Base-by-base conservation (phyloP, 1,140 invertebrate species). In the Drosophila cardini region DNA sequence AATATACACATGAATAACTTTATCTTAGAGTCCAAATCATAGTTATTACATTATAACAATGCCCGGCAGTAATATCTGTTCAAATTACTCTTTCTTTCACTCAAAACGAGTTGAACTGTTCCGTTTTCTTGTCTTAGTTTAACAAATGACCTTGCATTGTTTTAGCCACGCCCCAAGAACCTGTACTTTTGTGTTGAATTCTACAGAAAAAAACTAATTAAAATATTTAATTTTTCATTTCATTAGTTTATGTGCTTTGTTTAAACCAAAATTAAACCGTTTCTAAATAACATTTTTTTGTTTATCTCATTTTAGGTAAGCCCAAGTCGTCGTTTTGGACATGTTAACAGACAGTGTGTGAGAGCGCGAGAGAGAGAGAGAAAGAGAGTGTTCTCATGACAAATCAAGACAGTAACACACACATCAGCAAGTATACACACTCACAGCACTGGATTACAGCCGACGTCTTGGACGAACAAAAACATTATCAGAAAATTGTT, bases 141-240 rank as follows among this genome's bases (percentile, higher is more conserved):
- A 43, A 43, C 3, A 48, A 21, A 38, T 62, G 82, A 86, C 82
- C 82, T 86, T 86, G 79, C 83, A 83, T 86, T 85, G 83, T 86
- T 18, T 18, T 46, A 63, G 62, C 71, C 65, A 72, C 80, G 56
- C 76, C 80, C 70, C 61, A 32, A 86, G 78, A 81, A 78, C 56
- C 48, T 65, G 67, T 57, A 61, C 50, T 48, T 63, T 65, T 52
- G 58, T 69, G 30, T 46, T 80, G 68, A 62, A 72, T 67, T 67
- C 73, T 69, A 81, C 78, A 71, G 43, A 61, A 26, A 4, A 61
- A 50, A 68, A 67, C 36, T 34, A 69, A 57, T 57, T 57, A 61
- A 68, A 34, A 65, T 40, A 71, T 74, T 60, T 75, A 62, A 71
- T 36, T 71, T 78, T 58, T 63, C 61, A 68, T 80, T 79, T 70